Evolutionary conservation across 1,140 invertebrate species (phyloP), one percentile per base, ranked within the genome.

Genomic region (Drosophila dunni): DNA sequence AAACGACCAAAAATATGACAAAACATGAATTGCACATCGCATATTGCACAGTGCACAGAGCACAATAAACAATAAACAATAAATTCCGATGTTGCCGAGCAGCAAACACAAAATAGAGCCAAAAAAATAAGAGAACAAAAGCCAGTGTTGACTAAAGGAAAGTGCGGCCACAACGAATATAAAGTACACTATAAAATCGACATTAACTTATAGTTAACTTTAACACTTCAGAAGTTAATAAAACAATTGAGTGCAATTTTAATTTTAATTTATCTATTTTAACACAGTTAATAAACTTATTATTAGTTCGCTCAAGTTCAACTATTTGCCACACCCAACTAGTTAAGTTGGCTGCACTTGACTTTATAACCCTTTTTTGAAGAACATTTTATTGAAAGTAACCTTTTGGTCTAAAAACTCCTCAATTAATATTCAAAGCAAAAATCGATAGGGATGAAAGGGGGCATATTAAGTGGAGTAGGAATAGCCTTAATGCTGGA

Each of bases 41-140:
- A 48, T 29, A 60, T 29, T 46, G 60, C 71, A 78, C 79, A 74
- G 20, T 24, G 20, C 48, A 48, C 45, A 50, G 36, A 29, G 61
- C 72, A 79, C 79, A 78, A 74, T 42, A 64, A 65, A 81, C 79
- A 85, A 86, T 85, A 81, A 85, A 85, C 82, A 85, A 85, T 86
- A 85, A 85, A 86, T 85, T 85, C 75, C 54, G 60, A 78, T 86
- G 67, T 75, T 79, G n/a, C 46, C 44, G n/a, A 56, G 50, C 24
- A 36, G 38, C 24, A 68, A 81, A 40, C n/a, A 38, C 62, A 54
- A 53, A 81, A 50, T 17, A 67, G 10, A 50, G 7, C 20, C 33
- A 53, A 61, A 65, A 76, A 53, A 24, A 62, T 29, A 36, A 44
- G 9, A 15, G 36, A 56, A 40, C 53, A 40, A 56, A 56, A 56